Conservation (phyloP, 2,113 vertebrate genomes). For the Nyctibius bracteatus region DNA sequence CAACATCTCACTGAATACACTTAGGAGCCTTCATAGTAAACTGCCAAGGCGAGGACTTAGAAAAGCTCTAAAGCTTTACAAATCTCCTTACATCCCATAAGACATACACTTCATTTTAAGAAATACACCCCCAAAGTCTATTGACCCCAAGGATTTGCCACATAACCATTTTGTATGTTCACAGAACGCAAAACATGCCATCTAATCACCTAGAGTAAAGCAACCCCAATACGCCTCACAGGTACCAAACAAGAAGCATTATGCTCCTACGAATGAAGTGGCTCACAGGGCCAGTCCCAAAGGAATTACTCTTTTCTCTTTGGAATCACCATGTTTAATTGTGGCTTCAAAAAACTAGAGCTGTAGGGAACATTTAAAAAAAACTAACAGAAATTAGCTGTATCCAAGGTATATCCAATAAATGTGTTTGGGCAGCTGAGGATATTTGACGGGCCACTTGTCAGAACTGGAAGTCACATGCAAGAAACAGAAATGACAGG, state of each 20-base stretch:
- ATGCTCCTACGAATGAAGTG: not conserved
- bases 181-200: not conserved
- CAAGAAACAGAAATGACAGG: not conserved
- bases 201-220: not conserved
- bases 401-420: not conserved
- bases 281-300: not conserved
- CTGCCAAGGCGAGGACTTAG: not conserved
- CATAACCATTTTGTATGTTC: not conserved
- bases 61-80: constrained; percentile 26
- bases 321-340: not conserved
- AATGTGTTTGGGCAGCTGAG: not conserved
- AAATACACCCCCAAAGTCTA: not conserved
- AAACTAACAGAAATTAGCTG: not conserved
- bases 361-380: not conserved
- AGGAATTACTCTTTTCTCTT: not conserved
- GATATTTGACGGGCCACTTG: not conserved
- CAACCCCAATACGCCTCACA: not conserved
- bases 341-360: not conserved
- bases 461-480: not conserved
- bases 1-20: constrained; percentile 55
- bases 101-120: not conserved
- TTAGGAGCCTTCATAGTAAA: constrained; percentile 24
- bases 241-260: not conserved
- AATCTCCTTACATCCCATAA: not conserved
- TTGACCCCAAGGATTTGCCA: not conserved